These are phyloP conservation scores for Stratiomys singularior DNA, from an alignment of 2,888 invertebrate species.

Conservation along the genomic window DNA sequence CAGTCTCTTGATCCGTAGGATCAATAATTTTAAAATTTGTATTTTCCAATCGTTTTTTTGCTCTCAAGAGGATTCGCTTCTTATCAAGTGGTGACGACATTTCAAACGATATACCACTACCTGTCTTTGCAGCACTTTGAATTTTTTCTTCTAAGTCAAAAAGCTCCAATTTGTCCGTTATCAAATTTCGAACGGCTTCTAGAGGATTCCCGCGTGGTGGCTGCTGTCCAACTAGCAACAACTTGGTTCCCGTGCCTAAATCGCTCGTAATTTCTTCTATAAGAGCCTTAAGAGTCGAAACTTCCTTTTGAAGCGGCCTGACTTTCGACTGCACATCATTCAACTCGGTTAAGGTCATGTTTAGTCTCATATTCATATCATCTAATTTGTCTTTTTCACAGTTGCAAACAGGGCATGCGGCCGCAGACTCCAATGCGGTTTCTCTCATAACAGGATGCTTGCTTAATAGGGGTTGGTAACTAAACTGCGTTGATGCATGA, in stretches of 20 bases:
- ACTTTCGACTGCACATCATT: constrained; percentile 19
- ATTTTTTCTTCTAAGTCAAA: constrained; percentile 48
- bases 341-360: constrained; percentile 34
- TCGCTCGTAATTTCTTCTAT: constrained; percentile 39
- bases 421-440: too few species aligned
- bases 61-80: constrained; percentile 45
- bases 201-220: constrained; percentile 47
- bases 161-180: constrained; percentile 47
- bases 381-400: constrained; percentile 34
- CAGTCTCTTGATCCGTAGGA: constrained; percentile 13
- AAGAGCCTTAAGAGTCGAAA: constrained; percentile 44
- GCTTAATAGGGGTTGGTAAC: too few species aligned
- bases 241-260: constrained; percentile 47
- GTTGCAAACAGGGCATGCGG: not conserved
- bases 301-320: constrained; percentile 34
- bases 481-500: too few species aligned
- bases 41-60: constrained; percentile 33
- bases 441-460: too few species aligned
- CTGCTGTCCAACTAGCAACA: constrained; percentile 45
- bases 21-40: constrained; percentile 45
- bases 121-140: constrained; percentile 31
- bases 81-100: constrained; percentile 48
- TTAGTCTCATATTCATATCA: constrained; percentile 23
- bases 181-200: constrained; percentile 46
- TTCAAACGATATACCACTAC: constrained; percentile 47